phyloP scores from a whole-genome alignment of 2,888 invertebrate genomes.

The Macrophya alboannulata region DNA sequence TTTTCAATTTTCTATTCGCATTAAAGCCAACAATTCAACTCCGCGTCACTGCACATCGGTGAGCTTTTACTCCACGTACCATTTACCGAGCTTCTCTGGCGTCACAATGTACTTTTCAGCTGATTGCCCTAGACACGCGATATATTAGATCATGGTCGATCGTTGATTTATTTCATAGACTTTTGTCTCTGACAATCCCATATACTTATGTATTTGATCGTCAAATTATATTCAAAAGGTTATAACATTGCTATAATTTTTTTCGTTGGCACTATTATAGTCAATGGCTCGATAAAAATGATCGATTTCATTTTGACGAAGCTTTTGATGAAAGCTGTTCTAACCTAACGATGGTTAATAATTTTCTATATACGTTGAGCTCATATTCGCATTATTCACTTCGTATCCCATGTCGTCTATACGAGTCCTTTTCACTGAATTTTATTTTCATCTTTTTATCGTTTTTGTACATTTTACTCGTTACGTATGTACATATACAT shows the following conservation, averaged over 20 bases:
- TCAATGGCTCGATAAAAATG: slow-evolving; percentile 1
- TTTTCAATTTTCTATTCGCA: background rate
- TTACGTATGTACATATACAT: background rate
- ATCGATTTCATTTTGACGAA: background rate
- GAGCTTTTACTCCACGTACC: background rate
- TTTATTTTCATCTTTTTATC: background rate
- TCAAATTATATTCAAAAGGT: background rate
- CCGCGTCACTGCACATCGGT: background rate
- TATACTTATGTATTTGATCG: background rate
- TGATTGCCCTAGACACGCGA: slow-evolving; percentile 9
- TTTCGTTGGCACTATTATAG: background rate
- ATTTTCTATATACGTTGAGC: background rate
- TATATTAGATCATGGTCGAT: background rate
- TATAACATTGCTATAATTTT: background rate
- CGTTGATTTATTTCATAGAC: background rate
- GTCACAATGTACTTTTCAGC: slow-evolving; percentile 16
- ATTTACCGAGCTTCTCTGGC: slow-evolving; percentile 13
- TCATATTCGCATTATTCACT: background rate
- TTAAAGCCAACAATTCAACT: background rate
- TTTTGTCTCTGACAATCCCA: background rate
- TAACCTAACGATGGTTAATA: background rate
- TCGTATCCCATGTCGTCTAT: background rate
- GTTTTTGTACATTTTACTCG: background rate
- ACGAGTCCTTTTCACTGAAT: background rate
- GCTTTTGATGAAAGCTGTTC: background rate